A percentile compares a stretch with the other conserved stretches of the same genome.
These are phyloP conservation scores for Polydrusus pterygomalis DNA, from an alignment of 2,888 invertebrate species.

Conservation along the genomic window DNA sequence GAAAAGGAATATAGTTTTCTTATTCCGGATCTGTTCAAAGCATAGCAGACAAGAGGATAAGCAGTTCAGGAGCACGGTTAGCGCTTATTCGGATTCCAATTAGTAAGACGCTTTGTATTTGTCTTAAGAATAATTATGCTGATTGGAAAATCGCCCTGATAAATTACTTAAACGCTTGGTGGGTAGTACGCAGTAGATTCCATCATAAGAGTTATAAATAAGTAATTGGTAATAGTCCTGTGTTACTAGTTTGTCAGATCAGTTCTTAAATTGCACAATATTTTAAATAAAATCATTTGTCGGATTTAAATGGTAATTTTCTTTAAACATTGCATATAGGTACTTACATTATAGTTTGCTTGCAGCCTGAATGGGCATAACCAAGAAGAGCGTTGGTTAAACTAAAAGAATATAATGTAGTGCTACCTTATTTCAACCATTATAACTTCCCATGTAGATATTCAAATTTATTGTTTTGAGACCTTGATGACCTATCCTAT, in stretches of 20 bases:
- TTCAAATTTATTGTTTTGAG: no score
- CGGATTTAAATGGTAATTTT: background rate
- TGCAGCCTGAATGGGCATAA: no score
- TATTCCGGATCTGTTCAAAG: constrained; percentile 8
- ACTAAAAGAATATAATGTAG: no score
- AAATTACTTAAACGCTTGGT: constrained; percentile 49
- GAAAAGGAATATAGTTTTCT: background rate
- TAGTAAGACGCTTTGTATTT: constrained; percentile 52
- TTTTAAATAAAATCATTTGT: background rate
- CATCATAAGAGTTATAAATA: constrained; percentile 23
- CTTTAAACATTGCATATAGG: background rate
- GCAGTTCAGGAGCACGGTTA: constrained; percentile 45
- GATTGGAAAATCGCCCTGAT: constrained; percentile 50
- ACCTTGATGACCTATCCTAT: no score
- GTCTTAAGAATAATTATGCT: constrained; percentile 52
- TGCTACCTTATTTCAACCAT: no score
- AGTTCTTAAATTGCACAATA: background rate
- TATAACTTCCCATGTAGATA: no score
- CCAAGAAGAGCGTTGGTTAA: no score
- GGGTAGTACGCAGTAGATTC: constrained; percentile 37
- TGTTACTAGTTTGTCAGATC: background rate
- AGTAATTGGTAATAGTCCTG: constrained; percentile 21
- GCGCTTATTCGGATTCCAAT: constrained; percentile 51
- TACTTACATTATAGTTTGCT: no score
- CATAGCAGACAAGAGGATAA: constrained; percentile 22